Evolutionary conservation across 2,113 vertebrate species (phyloP).

Genomic region (Taurulus bubalis): DNA sequence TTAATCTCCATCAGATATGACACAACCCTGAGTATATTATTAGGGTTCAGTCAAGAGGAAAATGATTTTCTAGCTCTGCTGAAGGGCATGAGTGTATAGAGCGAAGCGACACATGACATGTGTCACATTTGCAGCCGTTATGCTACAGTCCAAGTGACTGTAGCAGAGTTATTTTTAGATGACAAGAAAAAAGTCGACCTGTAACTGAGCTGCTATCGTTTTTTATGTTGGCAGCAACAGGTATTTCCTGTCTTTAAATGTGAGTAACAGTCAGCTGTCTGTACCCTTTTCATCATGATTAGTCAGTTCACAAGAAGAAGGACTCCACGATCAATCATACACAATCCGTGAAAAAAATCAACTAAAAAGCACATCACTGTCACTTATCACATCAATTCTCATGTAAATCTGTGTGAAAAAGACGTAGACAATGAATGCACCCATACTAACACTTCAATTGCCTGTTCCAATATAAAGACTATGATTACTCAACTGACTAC

Average conservation of each 20-base stretch:
- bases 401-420: conserved; percentile 7
- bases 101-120: conserved; percentile 14
- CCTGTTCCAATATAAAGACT: not conserved
- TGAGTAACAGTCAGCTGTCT: not conserved
- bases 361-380: conserved; percentile 2
- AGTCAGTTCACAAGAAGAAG: not conserved
- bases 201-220: not conserved
- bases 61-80: conserved; percentile 54
- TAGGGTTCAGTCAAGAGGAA: conserved; percentile 69
- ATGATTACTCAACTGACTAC: too few species aligned
- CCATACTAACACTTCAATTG: not conserved
- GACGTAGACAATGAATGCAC: not conserved
- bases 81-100: conserved; percentile 41
- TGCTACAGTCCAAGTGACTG: conserved; percentile 1
- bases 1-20: conserved; percentile 72
- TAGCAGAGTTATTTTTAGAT: conserved; percentile 21
- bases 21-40: conserved; percentile 57
- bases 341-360: not conserved
- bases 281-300: not conserved
- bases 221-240: not conserved
- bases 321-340: not conserved
- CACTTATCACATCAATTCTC: not conserved
- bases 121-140: conserved; percentile 33
- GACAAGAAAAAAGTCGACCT: not conserved
- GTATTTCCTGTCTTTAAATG: not conserved